Evolutionary conservation across 2,797 vertebrate genomes (phyloP).

Genomic region (Karalla daura): DNA sequence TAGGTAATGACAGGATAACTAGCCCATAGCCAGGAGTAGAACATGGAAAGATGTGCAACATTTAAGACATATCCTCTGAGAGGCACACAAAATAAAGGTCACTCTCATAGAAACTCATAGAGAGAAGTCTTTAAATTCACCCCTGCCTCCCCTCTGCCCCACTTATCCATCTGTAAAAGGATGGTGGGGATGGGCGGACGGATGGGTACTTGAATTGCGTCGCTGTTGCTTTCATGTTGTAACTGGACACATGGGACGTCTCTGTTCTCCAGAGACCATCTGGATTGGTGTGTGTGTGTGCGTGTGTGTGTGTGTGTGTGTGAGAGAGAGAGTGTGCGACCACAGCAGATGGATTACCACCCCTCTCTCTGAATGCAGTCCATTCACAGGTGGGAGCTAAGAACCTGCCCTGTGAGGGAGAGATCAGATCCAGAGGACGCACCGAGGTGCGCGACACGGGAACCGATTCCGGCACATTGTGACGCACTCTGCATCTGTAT

Average conservation of each 20-base stretch:
- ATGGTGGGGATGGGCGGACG: conserved; percentile 25
- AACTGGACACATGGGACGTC: conserved; percentile 79
- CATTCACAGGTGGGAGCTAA: conserved; percentile 81
- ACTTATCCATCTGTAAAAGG: conserved; percentile 2
- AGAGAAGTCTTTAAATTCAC: neutral
- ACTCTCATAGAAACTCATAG: neutral
- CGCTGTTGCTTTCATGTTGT: conserved; percentile 80
- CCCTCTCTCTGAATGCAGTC: conserved; percentile 68
- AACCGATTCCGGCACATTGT: conserved; percentile 70
- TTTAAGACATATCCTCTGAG: no score
- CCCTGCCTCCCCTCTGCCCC: neutral
- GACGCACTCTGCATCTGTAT: conserved; percentile 83
- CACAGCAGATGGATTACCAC: conserved; percentile 72
- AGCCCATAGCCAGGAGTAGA: no score
- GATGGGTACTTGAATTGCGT: conserved; percentile 45
- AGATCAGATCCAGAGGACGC: conserved; percentile 63
- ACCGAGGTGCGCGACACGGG: conserved; percentile 53
- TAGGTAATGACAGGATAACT: no score
- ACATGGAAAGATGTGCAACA: neutral
- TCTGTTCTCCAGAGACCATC: conserved; percentile 77
- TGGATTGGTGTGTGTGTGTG: conserved; percentile 54
- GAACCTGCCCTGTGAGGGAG: conserved; percentile 72
- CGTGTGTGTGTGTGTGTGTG: conserved; percentile 26
- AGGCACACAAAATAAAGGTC: neutral
- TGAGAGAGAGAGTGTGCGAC: conserved; percentile 52